These are phyloP conservation scores for Cynaeus angustus DNA, from an alignment of 2,888 invertebrate species.

Conservation along the genomic window DNA sequence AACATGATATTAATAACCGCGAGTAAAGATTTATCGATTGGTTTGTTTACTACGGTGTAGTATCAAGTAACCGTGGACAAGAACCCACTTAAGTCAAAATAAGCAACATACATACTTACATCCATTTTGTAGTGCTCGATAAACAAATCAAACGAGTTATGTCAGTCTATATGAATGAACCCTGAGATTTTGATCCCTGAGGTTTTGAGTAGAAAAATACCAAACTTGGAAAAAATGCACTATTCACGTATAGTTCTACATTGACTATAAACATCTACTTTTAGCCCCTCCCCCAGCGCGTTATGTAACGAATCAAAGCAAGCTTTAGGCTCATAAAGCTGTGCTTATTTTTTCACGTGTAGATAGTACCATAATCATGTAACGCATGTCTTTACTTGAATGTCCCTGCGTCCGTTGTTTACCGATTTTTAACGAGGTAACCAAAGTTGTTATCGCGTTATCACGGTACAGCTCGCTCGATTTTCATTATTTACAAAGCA, in stretches of 20 bases:
- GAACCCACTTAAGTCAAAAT: conserved; percentile 21
- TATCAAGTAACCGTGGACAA: conserved; percentile 8
- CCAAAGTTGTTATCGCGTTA: conserved; percentile 40
- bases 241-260: conserved; percentile 20
- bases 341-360: conserved; percentile 21
- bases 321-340: conserved; percentile 3
- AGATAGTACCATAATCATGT: not conserved
- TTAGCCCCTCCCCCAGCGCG: conserved; percentile 21
- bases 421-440: conserved; percentile 28
- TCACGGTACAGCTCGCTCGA: conserved; percentile 34
- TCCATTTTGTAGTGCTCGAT: conserved; percentile 8
- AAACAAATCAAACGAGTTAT: conserved; percentile 1
- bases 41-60: conserved; percentile 9
- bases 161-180: conserved; percentile 11
- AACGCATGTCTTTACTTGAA: conserved; percentile 23
- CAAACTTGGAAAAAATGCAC: conserved; percentile 16
- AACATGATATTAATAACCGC: conserved; percentile 7
- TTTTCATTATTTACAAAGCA: conserved; percentile 43
- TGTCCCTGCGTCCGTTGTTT: conserved; percentile 2
- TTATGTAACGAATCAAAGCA: conserved; percentile 19
- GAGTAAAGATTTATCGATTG: not conserved
- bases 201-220: not conserved
- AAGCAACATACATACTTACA: conserved; percentile 34
- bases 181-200: not conserved
- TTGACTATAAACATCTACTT: conserved; percentile 21